These are phyloP conservation scores for Drosophila prosaltans DNA, from an alignment of 1,140 invertebrate species.

Conservation along the genomic window DNA sequence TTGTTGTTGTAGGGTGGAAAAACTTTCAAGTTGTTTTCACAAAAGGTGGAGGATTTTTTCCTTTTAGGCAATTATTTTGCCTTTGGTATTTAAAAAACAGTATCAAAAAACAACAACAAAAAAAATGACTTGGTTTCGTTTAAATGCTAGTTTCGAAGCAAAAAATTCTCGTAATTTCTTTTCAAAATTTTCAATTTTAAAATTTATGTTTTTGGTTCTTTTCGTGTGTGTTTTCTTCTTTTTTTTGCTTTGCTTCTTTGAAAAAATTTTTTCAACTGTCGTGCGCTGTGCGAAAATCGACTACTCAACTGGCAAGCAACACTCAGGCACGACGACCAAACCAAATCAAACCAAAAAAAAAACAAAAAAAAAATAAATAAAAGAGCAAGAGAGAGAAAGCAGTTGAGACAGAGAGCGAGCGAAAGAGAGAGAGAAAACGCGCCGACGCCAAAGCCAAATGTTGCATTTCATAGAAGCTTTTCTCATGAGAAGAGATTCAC, in stretches of 20 bases:
- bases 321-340: slow-evolving; percentile 41
- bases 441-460: slow-evolving; percentile 58
- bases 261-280: slow-evolving; percentile 68
- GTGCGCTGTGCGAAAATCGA: slow-evolving; percentile 72
- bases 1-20: slow-evolving; percentile 35
- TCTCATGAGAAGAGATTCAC: slow-evolving; percentile 44
- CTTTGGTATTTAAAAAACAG: slow-evolving; percentile 18
- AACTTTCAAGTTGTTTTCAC: slow-evolving; percentile 19
- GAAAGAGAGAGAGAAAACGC: slow-evolving; percentile 36
- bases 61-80: slow-evolving; percentile 15
- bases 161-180: slow-evolving; percentile 1
- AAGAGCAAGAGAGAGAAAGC: slow-evolving; percentile 8
- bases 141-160: slow-evolving; percentile 53
- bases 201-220: slow-evolving; percentile 20
- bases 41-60: slow-evolving; percentile 30
- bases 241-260: slow-evolving; percentile 65
- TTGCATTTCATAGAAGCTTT: slow-evolving; percentile 67
- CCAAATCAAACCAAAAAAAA: slow-evolving; percentile 19
- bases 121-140: slow-evolving; percentile 27
- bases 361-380: not conserved
- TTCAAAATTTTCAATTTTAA: slow-evolving; percentile 15
- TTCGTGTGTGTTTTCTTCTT: slow-evolving; percentile 32
- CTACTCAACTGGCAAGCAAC: slow-evolving; percentile 48
- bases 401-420: slow-evolving; percentile 20
- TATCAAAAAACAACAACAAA: slow-evolving; percentile 40